These are phyloP conservation scores for Psephotus haematonotus DNA, from an alignment of 2,113 vertebrate genomes.

Conservation along the genomic window DNA sequence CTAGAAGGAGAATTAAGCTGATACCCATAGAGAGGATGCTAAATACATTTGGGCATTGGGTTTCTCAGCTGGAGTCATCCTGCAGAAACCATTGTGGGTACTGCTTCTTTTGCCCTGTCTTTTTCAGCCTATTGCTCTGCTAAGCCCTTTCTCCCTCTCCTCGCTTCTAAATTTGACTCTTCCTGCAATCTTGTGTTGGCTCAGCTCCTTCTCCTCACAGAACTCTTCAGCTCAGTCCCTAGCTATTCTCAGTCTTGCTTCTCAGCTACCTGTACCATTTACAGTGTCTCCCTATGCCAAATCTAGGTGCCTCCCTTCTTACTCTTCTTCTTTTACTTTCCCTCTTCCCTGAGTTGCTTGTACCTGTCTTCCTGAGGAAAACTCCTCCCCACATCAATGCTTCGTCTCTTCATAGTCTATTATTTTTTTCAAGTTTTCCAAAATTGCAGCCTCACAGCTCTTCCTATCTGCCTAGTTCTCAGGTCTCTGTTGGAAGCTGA, in stretches of 20 bases:
- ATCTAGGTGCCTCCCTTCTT: not conserved
- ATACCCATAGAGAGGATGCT: not conserved
- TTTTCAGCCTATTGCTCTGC: not conserved
- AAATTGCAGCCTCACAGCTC: not conserved
- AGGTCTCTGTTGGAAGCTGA: not conserved
- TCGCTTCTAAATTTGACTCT: not conserved
- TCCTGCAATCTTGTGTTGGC: not conserved
- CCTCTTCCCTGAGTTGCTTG: not conserved
- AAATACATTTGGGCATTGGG: not conserved
- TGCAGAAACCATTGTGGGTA: not conserved
- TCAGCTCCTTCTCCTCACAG: not conserved
- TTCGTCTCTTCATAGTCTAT: not conserved
- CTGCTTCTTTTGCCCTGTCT: not conserved
- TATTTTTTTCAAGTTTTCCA: not conserved
- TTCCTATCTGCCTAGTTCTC: not conserved
- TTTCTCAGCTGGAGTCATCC: not conserved
- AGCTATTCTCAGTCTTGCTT: not conserved
- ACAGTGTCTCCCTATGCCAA: not conserved
- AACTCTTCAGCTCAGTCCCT: not conserved
- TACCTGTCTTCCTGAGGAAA: not conserved
- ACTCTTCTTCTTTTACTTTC: not conserved
- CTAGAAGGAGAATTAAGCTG: not conserved
- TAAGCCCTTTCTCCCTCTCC: not conserved
- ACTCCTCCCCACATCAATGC: not conserved
- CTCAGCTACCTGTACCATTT: not conserved